Percentiles rank a stretch among this genome's conserved stretches.
These are phyloP conservation scores for Diaprepes abbreviatus DNA, from an alignment of 2,888 invertebrate species.

Conservation along the genomic window DNA sequence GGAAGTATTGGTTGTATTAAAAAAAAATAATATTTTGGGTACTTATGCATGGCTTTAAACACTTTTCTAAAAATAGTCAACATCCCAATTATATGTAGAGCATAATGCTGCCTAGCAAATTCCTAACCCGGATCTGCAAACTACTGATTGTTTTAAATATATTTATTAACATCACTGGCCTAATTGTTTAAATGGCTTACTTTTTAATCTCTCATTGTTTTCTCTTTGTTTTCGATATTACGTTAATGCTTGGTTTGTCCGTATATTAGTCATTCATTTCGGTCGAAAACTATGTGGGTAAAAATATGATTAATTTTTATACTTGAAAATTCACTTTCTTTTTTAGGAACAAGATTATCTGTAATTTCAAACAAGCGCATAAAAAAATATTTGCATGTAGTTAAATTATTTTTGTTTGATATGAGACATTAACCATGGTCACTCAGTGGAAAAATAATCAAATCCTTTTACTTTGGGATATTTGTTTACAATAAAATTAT, in stretches of 20 bases:
- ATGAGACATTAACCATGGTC: conserved; percentile 5
- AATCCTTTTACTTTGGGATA: neutral
- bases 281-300: conserved; percentile 39
- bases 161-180: conserved; percentile 28
- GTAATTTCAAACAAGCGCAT: neutral
- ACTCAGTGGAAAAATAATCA: neutral
- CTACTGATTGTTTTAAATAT: conserved; percentile 18
- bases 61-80: too few relatives aligned
- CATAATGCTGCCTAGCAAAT: too few relatives aligned
- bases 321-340: conserved; percentile 34
- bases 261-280: conserved; percentile 42
- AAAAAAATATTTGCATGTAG: neutral
- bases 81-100: too few relatives aligned
- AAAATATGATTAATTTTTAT: conserved; percentile 42
- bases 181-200: conserved; percentile 38
- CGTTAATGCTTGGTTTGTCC: conserved; percentile 39
- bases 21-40: too few relatives aligned
- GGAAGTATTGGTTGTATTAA: too few relatives aligned
- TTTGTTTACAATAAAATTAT: conserved; percentile 1
- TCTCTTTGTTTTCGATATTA: conserved; percentile 31
- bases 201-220: conserved; percentile 43
- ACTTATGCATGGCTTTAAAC: too few relatives aligned
- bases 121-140: neutral
- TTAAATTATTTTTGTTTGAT: neutral
- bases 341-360: conserved; percentile 14